A percentile compares a stretch with the other conserved stretches of the same genome.
Conservation (phyloP, 2,797 vertebrate species). For the Tamandua tetradactyla region DNA sequence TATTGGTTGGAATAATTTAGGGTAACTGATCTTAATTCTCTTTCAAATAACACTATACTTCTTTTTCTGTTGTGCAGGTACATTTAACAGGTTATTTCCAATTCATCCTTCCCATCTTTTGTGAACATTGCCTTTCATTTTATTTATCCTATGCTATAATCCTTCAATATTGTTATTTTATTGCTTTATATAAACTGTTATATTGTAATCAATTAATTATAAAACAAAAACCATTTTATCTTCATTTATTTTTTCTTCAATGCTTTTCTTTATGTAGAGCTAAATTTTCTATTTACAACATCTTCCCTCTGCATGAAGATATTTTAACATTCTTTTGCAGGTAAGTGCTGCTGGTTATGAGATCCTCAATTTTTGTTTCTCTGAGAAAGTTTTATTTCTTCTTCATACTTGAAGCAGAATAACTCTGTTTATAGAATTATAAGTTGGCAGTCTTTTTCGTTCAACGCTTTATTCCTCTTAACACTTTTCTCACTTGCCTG, state of each 20-base stretch:
- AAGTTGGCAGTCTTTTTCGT: neutral
- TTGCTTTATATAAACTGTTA: neutral
- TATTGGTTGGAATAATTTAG: neutral
- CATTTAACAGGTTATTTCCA: neutral
- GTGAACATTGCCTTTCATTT: neutral
- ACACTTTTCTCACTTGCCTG: neutral
- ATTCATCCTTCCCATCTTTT: neutral
- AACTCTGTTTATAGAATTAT: neutral
- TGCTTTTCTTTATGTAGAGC: neutral
- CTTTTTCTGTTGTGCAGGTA: neutral
- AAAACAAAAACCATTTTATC: neutral
- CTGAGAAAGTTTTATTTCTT: neutral
- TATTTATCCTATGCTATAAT: neutral
- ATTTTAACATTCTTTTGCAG: neutral
- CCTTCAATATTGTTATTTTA: neutral
- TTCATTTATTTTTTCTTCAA: neutral
- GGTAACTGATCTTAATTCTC: neutral
- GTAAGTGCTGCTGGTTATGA: neutral
- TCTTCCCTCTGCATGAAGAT: neutral
- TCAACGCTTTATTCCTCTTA: neutral
- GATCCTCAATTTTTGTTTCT: neutral
- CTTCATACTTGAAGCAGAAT: neutral
- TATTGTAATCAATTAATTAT: neutral
- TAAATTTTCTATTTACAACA: neutral
- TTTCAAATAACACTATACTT: neutral